phyloP scores from a whole-genome alignment of 2,888 invertebrate species.

The Holacanthella duospinosa region DNA sequence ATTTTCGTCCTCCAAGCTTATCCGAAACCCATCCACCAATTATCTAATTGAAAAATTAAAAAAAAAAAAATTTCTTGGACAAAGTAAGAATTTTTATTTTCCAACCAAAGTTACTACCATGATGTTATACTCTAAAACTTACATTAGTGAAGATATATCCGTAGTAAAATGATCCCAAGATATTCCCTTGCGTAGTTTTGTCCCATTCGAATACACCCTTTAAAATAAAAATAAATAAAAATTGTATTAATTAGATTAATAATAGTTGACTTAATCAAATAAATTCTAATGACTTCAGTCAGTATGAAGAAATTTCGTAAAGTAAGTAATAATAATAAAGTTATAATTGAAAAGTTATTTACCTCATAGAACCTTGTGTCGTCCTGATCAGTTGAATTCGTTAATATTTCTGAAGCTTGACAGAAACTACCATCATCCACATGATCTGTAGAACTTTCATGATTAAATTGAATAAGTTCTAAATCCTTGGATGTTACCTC shows the following conservation, averaged over 20 bases:
- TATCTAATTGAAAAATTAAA: too few species aligned
- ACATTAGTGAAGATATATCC: constrained; percentile 42
- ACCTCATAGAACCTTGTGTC: neutral
- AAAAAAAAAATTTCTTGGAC: constrained; percentile 9
- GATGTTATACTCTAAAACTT: neutral
- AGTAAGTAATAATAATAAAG: neutral
- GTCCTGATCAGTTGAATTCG: neutral
- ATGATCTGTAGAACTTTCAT: too few species aligned
- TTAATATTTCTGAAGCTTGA: too few species aligned
- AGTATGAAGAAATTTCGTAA: too few species aligned
- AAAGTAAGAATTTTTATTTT: neutral
- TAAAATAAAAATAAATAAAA: neutral
- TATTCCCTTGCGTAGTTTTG: constrained; percentile 45
- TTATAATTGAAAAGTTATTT: neutral
- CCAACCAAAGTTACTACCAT: neutral
- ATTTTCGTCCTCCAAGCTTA: constrained; percentile 43
- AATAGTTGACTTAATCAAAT: too few species aligned
- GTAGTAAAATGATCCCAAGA: constrained; percentile 50
- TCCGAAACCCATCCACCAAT: constrained; percentile 44
- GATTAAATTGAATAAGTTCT: too few species aligned
- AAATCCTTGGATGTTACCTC: too few species aligned
- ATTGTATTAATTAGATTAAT: neutral
- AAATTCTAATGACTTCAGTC: too few species aligned
- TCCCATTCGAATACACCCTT: constrained; percentile 48
- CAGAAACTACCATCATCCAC: too few species aligned